phyloP scores from a whole-genome alignment of 2,888 invertebrate species.

The Timema cristinae region DNA sequence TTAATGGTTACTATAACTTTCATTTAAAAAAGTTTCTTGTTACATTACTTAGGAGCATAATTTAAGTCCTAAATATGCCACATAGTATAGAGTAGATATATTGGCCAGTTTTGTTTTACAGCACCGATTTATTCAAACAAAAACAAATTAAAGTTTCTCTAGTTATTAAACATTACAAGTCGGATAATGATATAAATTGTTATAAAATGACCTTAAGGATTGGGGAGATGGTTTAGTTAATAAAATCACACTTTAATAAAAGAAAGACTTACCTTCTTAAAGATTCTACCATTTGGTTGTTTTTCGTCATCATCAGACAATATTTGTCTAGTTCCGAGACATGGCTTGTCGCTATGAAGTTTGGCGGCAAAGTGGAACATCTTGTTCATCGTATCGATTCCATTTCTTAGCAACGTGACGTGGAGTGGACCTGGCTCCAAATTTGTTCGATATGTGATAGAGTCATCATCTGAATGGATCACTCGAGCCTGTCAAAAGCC shows the following conservation, averaged over 20 bases:
- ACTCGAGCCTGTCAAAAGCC: constrained; percentile 59
- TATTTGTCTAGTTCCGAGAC: constrained; percentile 86
- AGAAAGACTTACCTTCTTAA: constrained; percentile 69
- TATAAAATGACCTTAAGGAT: too few species aligned
- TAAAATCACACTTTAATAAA: not conserved
- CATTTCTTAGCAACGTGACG: constrained; percentile 66
- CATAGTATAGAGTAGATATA: too few species aligned
- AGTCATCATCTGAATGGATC: constrained; percentile 58
- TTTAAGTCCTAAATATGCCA: too few species aligned
- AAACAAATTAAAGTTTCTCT: too few species aligned
- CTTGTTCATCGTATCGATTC: constrained; percentile 77
- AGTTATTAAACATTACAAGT: not conserved
- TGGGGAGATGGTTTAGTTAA: not conserved
- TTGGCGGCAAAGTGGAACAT: constrained; percentile 76
- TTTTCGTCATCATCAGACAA: constrained; percentile 90
- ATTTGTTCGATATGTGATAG: constrained; percentile 69
- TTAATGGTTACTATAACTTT: too few species aligned
- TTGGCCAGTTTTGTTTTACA: too few species aligned
- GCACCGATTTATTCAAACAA: too few species aligned
- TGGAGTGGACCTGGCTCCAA: constrained; percentile 67
- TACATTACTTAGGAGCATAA: too few species aligned
- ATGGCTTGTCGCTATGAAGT: constrained; percentile 67
- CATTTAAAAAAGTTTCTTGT: too few species aligned
- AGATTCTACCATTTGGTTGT: constrained; percentile 90
- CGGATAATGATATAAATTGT: too few species aligned